Base-by-base conservation (phyloP, 2,888 invertebrate species). In the Mongoloraphidia duomilia region DNA sequence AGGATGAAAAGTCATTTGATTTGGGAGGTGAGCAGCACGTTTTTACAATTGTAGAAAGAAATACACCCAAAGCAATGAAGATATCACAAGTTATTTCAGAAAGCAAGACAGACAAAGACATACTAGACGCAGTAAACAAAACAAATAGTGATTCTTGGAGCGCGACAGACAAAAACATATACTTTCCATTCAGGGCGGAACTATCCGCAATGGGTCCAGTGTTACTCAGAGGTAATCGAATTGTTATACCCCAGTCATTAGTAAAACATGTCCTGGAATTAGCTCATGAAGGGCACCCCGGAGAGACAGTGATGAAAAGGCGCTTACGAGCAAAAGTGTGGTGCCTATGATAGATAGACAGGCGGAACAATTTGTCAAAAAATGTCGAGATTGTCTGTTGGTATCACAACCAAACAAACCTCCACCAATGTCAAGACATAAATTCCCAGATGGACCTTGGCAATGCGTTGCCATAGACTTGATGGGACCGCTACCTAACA, bases 241-340 rank as follows among this genome's bases (percentile, higher is more conserved):
- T 57, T 33, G 53, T 58, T 5, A 56, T 57, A 9, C 55, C 56
- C n/a, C n/a, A n/a, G n/a, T n/a, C n/a, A n/a, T n/a, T 58, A n/a
- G 41, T 44, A 45, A 26, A 41, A 11, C 46, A 47, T 4, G 45
- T 50, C 35, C 36, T 57, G 34, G 34, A 51, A 48, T 35, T 55
- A 33, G 55, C 54, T 14, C 56, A 60, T 46, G 56, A 59, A 51
- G 58, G 56, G 9, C 56, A 57, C 49, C 57, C 57, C 10, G 58
- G 57, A 11, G 53, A 52, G 41, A 54, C 55, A n/a, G 53, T 53
- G 5, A 57, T 58, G 55, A 57, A 58, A 50, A 40, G 52, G 37
- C 41, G 56, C 39, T 39, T 57, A 46, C 47, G 56, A 44, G 51
- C 55, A 11, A 57, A 55, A 50, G 53, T 56, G 10, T 57, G 56